phyloP scores from a whole-genome alignment of 2,113 vertebrate species.

The Tor tambroides region DNA sequence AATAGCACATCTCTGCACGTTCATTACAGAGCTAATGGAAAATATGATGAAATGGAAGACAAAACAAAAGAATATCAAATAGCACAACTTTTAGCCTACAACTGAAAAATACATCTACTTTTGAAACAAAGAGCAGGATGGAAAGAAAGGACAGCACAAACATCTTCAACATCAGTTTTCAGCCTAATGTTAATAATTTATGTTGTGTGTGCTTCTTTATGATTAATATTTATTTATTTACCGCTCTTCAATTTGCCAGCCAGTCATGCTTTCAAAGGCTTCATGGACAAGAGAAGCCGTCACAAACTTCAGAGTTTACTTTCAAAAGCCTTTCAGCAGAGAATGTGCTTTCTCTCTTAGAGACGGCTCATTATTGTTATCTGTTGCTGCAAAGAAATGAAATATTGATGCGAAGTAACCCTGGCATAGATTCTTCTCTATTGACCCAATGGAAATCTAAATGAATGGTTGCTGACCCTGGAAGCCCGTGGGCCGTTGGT shows the following conservation, averaged over 20 bases:
- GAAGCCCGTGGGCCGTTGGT: conserved; percentile 35
- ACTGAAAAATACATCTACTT: conserved; percentile 68
- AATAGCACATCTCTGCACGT: conserved; percentile 64
- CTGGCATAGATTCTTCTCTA: conserved; percentile 68
- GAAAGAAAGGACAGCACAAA: conserved; percentile 71
- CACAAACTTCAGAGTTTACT: conserved; percentile 77
- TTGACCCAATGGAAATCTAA: conserved; percentile 70
- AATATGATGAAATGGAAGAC: conserved; percentile 37
- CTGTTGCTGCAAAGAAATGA: conserved; percentile 70
- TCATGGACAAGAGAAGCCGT: conserved; percentile 71
- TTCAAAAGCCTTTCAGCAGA: conserved; percentile 74
- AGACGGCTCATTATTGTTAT: conserved; percentile 75
- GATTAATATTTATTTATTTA: conserved; percentile 83
- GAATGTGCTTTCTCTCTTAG: conserved; percentile 64
- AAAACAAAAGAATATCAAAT: conserved; percentile 74
- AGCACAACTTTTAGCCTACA: conserved; percentile 63
- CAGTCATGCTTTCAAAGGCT: conserved; percentile 77
- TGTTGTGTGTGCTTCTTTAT: conserved; percentile 79
- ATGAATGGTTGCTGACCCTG: conserved; percentile 63
- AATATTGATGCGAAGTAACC: conserved; percentile 76
- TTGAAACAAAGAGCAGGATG: conserved; percentile 59
- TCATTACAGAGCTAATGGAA: conserved; percentile 68
- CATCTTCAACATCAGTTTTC: conserved; percentile 77
- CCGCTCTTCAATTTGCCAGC: conserved; percentile 73
- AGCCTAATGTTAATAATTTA: conserved; percentile 84